Conservation (phyloP, 2,113 vertebrate genomes). For the Taxidea taxus region DNA sequence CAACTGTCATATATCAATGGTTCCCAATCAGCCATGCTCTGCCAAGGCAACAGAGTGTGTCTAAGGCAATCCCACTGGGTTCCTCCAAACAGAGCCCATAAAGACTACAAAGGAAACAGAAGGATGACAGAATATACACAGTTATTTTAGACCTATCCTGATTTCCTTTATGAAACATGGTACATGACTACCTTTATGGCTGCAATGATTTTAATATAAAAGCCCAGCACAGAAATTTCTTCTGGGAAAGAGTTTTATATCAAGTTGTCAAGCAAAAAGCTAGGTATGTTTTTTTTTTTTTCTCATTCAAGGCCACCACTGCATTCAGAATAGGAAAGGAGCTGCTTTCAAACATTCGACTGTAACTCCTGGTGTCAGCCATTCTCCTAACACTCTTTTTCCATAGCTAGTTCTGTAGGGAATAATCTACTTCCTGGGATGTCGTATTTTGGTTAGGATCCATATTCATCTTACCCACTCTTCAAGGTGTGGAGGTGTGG, state of each 20-base stretch:
- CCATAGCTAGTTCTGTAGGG: not conserved
- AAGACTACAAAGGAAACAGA: not conserved
- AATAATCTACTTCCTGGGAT: not conserved
- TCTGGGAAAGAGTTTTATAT: constrained; percentile 41
- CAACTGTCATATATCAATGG: not conserved
- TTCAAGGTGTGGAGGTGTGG: not conserved
- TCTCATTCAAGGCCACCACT: not conserved
- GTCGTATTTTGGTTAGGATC: constrained; percentile 14
- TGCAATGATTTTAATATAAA: constrained; percentile 20
- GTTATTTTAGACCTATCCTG: not conserved
- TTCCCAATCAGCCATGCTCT: not conserved
- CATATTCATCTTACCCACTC: not conserved
- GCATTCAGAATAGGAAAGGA: not conserved
- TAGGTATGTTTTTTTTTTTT: not conserved
- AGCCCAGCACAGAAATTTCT: not conserved
- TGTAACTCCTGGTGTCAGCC: not conserved
- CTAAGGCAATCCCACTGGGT: not conserved
- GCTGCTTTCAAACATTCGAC: constrained; percentile 25
- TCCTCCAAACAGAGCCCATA: not conserved
- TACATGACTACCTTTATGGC: not conserved
- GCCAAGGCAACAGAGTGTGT: not conserved
- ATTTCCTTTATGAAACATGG: constrained; percentile 46
- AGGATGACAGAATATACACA: not conserved
- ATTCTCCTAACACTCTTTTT: constrained; percentile 44
- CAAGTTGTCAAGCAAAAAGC: constrained; percentile 3